Evolutionary conservation across 2,888 invertebrate genomes (phyloP).

Genomic region (Drosophila percnosoma): DNA sequence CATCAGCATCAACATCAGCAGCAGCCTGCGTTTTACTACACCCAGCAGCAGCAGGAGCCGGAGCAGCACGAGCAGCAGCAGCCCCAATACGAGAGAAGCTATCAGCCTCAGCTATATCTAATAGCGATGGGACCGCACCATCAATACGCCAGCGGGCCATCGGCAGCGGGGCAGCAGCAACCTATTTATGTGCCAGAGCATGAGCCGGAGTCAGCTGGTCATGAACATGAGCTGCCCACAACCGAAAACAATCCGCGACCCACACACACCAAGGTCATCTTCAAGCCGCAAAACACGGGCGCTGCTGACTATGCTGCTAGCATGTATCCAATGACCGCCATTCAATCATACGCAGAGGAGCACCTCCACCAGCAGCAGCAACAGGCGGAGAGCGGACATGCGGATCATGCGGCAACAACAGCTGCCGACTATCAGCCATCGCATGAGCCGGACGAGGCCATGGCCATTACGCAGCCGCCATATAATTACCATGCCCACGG

Average conservation of each 20-base stretch:
- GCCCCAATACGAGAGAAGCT: constrained; percentile 52
- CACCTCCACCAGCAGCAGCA: constrained; percentile 51
- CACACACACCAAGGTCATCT: constrained; percentile 84
- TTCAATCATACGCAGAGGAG: constrained; percentile 70
- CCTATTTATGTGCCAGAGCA: constrained; percentile 74
- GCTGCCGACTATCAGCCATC: constrained; percentile 37
- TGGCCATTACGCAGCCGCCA: constrained; percentile 79
- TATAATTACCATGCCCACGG: constrained; percentile 83
- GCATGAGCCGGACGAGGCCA: constrained; percentile 31
- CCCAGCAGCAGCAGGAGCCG: constrained; percentile 45
- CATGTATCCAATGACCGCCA: constrained; percentile 74
- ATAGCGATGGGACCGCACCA: constrained; percentile 76
- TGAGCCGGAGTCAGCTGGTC: constrained; percentile 41
- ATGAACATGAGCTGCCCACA: constrained; percentile 60
- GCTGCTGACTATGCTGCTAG: constrained; percentile 71
- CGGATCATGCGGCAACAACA: constrained; percentile 26
- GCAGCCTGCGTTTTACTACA: constrained; percentile 74
- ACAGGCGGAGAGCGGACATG: constrained; percentile 35
- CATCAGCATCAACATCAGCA: constrained; percentile 43
- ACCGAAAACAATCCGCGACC: constrained; percentile 83
- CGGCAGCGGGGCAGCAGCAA: constrained; percentile 31
- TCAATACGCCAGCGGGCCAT: constrained; percentile 41
- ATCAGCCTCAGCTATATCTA: constrained; percentile 80
- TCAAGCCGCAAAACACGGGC: constrained; percentile 61
- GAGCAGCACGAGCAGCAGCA: constrained; percentile 64